Conservation (phyloP, 1,140 invertebrate species). For the Tyrophagus putrescentiae region DNA sequence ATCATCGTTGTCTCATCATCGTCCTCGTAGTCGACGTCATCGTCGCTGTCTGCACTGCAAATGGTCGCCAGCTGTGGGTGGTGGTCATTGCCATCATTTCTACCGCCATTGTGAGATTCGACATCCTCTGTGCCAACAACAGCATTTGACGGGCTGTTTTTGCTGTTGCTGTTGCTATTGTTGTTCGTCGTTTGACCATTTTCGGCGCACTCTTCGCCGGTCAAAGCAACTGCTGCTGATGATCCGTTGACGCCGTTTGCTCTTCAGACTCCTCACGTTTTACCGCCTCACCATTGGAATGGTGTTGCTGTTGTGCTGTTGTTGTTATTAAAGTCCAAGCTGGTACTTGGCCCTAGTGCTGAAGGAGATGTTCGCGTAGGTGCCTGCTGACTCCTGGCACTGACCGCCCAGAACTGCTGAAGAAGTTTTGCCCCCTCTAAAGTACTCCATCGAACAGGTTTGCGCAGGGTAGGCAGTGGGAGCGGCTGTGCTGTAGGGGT, state of each 20-base stretch:
- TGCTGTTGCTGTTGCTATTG: neutral
- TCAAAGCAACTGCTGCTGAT: too few species aligned
- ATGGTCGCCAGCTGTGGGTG: neutral
- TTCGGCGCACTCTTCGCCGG: neutral
- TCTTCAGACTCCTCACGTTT: neutral
- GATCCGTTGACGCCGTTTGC: too few species aligned
- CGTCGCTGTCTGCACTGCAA: neutral
- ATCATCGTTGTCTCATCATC: neutral
- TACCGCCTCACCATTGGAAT: neutral
- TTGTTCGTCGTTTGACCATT: neutral
- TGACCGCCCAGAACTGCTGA: too few species aligned
- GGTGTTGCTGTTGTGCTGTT: neutral
- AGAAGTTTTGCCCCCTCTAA: too few species aligned
- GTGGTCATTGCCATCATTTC: neutral
- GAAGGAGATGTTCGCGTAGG: too few species aligned
- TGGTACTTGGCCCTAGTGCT: too few species aligned
- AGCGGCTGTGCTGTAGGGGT: too few species aligned
- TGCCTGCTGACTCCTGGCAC: too few species aligned
- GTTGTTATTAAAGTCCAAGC: conserved; percentile 2
- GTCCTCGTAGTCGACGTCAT: conserved; percentile 6
- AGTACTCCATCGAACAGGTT: too few species aligned
- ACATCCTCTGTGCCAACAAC: neutral
- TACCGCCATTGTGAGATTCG: neutral
- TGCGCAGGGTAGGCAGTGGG: too few species aligned
- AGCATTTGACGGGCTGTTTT: neutral